Base-by-base conservation (phyloP, 2,888 invertebrate genomes). In the Drosophila kokeensis region DNA sequence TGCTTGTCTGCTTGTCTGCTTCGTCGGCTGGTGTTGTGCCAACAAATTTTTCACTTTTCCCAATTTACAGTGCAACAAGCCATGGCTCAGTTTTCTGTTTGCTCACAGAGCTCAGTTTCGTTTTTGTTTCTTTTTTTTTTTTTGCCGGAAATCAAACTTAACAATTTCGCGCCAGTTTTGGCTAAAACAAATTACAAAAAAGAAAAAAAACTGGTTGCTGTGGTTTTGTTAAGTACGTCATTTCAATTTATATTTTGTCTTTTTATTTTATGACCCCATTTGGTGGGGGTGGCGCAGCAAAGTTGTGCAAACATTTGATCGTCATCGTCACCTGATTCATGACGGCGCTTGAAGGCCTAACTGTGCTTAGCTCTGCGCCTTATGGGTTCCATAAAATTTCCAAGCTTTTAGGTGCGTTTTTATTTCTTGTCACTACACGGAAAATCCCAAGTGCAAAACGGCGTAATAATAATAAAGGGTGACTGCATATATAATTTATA, bases 11-110 rank as follows among this genome's bases (percentile, higher is more conserved):
- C 38, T 24, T 21, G 45, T 70, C 69, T 72, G 69, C 54, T 57
- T 69, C 52, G 64, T 45, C 53, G 40, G 40, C 36, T 57, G 69
- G 27, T 67, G 52, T 53, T 77, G 63, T 72, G 36, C 60, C 73
- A 73, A 78, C 82, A 71, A 50, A 87, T 81, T 82, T 90, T 89
- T 89, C 87, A 89, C 91, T 89, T 90, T 90, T 82, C 38, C 66
- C 65, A 66, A 74, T 65, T 74, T 38, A 45, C 61, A 71, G 48
- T 58, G 45, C 59, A 64, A 52, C 59, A 53, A 34, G 29, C 40
- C 59, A 18, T 55, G 76, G 32, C 62, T 65, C 48, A 54, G 54
- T 75, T 69, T 70, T 59, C 52, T 72, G 61, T 71, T 79, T 82
- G 36, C 62, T n/a, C 38, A 49, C 55, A 59, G 53, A 74, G 55